Evolutionary conservation across 2,797 vertebrate species (phyloP).

Genomic region (Jordanella pulchra): DNA sequence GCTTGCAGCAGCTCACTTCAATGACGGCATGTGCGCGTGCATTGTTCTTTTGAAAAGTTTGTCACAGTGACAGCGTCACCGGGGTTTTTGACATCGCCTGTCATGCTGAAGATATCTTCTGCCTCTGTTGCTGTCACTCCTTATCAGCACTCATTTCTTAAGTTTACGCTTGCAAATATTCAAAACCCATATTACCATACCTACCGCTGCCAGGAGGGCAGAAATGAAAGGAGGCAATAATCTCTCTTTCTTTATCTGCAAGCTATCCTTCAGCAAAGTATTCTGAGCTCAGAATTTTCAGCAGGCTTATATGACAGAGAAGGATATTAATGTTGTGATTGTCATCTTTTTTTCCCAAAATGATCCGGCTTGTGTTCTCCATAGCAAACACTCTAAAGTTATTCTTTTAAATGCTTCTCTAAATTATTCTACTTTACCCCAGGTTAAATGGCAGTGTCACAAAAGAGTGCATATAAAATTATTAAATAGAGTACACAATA

Average conservation of each 20-base stretch:
- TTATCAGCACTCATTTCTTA: conserved; percentile 85
- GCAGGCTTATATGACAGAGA: conserved; percentile 77
- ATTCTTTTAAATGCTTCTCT: conserved; percentile 77
- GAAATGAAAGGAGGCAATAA: conserved; percentile 83
- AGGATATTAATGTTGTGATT: conserved; percentile 86
- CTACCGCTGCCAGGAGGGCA: conserved; percentile 75
- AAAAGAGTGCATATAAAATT: conserved; percentile 81
- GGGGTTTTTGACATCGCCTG: conserved; percentile 82
- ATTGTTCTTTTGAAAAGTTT: conserved; percentile 85
- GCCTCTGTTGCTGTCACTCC: conserved; percentile 83
- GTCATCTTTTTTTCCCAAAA: conserved; percentile 76
- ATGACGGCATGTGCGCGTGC: conserved; percentile 65
- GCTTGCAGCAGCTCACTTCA: conserved; percentile 77
- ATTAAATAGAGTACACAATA: conserved; percentile 81
- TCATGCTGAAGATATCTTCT: conserved; percentile 81
- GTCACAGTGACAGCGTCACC: conserved; percentile 83
- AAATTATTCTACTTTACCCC: conserved; percentile 81
- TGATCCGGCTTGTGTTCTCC: conserved; percentile 72
- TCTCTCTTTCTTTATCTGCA: conserved; percentile 82
- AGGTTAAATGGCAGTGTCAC: conserved; percentile 81
- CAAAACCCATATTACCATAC: conserved; percentile 82
- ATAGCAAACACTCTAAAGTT: conserved; percentile 76
- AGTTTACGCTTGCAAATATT: conserved; percentile 83
- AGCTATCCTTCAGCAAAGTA: conserved; percentile 84
- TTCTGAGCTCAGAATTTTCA: conserved; percentile 76